These are phyloP conservation scores for Melinopterus prodromus DNA, from an alignment of 2,888 invertebrate species.

Conservation along the genomic window DNA sequence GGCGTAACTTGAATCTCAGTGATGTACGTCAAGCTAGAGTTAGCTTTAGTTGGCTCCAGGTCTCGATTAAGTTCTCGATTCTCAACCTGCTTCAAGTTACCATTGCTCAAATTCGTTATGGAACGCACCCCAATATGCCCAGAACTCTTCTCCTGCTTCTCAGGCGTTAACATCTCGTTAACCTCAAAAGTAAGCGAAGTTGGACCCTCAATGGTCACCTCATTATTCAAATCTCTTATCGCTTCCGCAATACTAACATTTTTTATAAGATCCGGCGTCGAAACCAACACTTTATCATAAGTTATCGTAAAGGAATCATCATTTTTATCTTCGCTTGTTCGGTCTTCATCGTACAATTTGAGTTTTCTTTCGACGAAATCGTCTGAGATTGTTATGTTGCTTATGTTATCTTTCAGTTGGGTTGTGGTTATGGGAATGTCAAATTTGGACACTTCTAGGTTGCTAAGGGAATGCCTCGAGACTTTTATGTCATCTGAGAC, in stretches of 20 bases:
- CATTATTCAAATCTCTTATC: constrained; percentile 52
- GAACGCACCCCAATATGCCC: not conserved
- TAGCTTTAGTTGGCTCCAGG: constrained; percentile 38
- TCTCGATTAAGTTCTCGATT: not conserved
- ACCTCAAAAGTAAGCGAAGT: constrained; percentile 50
- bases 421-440: constrained; percentile 51
- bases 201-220: constrained; percentile 51
- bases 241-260: constrained; percentile 57
- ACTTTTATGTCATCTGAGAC: constrained; percentile 72
- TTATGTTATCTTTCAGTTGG: constrained; percentile 32
- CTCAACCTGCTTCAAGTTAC: constrained; percentile 26
- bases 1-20: constrained; percentile 79
- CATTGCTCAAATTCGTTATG: constrained; percentile 29
- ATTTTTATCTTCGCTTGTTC: constrained; percentile 61
- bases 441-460: constrained; percentile 70
- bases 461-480: constrained; percentile 68
- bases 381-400: constrained; percentile 40
- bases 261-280: constrained; percentile 60
- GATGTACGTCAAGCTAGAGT: constrained; percentile 67
- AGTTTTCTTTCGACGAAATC: constrained; percentile 42
- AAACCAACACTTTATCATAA: constrained; percentile 61
- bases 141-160: constrained; percentile 23
- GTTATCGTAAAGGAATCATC: constrained; percentile 56
- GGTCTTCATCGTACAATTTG: constrained; percentile 63
- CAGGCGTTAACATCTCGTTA: not conserved